Conservation (phyloP, 2,888 invertebrate genomes). For the Calliopum simillimum region DNA sequence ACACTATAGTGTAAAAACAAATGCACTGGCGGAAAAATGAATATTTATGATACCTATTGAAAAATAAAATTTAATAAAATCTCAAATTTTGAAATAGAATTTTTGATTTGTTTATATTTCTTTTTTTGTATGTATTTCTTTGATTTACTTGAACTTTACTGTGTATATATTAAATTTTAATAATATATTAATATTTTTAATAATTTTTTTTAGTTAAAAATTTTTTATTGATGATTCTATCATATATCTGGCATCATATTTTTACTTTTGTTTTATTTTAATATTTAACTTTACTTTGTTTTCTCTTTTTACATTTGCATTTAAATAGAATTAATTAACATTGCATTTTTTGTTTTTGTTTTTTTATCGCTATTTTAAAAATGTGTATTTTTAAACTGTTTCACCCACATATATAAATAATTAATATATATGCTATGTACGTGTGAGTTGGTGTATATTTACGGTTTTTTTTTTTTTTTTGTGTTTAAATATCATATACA, state of each 20-base stretch:
- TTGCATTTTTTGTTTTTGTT: constrained; percentile 9
- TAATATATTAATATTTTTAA: background rate
- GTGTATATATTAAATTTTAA: background rate
- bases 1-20: too few species aligned
- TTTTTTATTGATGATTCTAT: background rate
- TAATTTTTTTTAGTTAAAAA: background rate
- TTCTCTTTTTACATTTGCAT: constrained; percentile 21
- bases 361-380: constrained; percentile 20
- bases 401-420: too few species aligned
- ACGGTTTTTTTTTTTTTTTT: too few species aligned
- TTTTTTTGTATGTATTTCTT: too few species aligned
- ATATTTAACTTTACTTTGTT: constrained; percentile 28
- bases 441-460: constrained; percentile 26
- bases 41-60: too few species aligned
- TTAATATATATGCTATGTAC: background rate
- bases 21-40: too few species aligned
- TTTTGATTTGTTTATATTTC: too few species aligned
- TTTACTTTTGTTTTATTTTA: constrained; percentile 9
- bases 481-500: constrained; percentile 30
- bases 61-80: too few species aligned
- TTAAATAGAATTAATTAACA: constrained; percentile 30
- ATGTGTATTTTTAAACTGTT: constrained; percentile 15
- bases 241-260: background rate
- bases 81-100: too few species aligned
- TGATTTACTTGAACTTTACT: background rate